Percentiles rank a stretch among this genome's conserved stretches.
These are phyloP conservation scores for Erebia ligea DNA, from an alignment of 2,888 invertebrate genomes.

Conservation along the genomic window DNA sequence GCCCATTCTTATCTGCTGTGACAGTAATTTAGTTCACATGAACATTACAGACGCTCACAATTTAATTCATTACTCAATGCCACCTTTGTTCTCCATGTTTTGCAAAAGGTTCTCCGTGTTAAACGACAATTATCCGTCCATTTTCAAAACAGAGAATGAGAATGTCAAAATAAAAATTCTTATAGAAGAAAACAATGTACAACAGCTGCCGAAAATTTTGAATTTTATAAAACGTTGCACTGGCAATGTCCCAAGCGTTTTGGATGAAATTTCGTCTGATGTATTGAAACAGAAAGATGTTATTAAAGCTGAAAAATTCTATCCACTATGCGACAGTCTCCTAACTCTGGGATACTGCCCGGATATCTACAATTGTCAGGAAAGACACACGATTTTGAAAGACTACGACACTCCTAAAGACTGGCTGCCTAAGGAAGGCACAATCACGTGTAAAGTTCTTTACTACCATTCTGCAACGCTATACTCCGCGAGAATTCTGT, in stretches of 20 bases:
- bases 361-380: slow-evolving; percentile 78
- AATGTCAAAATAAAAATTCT: slow-evolving; percentile 78
- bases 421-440: slow-evolving; percentile 79
- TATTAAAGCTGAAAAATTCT: slow-evolving; percentile 62
- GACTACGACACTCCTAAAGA: slow-evolving; percentile 77
- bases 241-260: slow-evolving; percentile 58
- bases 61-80: slow-evolving; percentile 89
- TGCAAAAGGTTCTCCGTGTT: slow-evolving; percentile 87
- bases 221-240: slow-evolving; percentile 81
- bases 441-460: slow-evolving; percentile 82
- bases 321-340: slow-evolving; percentile 83
- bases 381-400: slow-evolving; percentile 84
- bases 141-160: slow-evolving; percentile 55
- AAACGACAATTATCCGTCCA: slow-evolving; percentile 82
- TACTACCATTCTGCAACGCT: slow-evolving; percentile 84
- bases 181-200: slow-evolving; percentile 82
- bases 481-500: slow-evolving; percentile 82
- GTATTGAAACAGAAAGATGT: slow-evolving; percentile 68
- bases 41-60: slow-evolving; percentile 85
- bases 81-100: slow-evolving; percentile 86
- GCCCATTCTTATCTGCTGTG: slow-evolving; percentile 87
- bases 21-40: slow-evolving; percentile 84
- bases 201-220: slow-evolving; percentile 84
- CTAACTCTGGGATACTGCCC: slow-evolving; percentile 87
- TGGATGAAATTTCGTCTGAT: slow-evolving; percentile 58